Conservation (phyloP, 2,113 vertebrate species). For the Nematolebias whitei region DNA sequence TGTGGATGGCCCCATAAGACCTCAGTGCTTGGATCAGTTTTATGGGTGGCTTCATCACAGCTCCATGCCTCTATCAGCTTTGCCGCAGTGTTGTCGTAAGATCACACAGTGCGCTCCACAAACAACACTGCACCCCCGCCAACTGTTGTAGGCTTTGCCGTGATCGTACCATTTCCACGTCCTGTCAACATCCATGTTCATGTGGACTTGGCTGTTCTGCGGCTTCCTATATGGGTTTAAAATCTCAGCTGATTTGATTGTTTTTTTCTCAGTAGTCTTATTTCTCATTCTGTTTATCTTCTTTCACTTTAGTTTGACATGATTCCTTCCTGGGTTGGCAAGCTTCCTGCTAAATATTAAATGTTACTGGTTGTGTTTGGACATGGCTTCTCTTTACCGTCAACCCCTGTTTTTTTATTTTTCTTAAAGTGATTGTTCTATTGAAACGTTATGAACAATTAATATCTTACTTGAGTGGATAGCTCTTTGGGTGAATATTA, state of each 20-base stretch:
- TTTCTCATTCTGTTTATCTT: neutral
- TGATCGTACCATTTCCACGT: neutral
- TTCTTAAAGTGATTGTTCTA: too few relatives aligned
- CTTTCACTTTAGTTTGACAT: conserved; percentile 16
- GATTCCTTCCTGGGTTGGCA: conserved; percentile 22
- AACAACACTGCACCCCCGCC: neutral
- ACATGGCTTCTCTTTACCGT: neutral
- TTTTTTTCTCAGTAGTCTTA: neutral
- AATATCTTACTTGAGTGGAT: too few relatives aligned
- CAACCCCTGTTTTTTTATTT: conserved; percentile 1
- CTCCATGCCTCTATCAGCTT: conserved; percentile 14
- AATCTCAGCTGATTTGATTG: neutral
- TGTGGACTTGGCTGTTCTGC: neutral
- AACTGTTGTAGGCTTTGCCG: neutral
- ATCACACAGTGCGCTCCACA: conserved; percentile 1
- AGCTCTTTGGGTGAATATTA: too few relatives aligned
- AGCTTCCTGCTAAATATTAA: conserved; percentile 36
- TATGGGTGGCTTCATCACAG: conserved; percentile 61
- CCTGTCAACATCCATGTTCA: conserved; percentile 8
- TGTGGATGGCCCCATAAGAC: conserved; percentile 34
- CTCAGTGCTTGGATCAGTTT: conserved; percentile 66
- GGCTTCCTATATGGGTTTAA: conserved; percentile 7
- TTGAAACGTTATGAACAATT: too few relatives aligned
- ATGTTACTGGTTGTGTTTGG: conserved; percentile 16
- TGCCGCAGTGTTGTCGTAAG: conserved; percentile 14